Percentiles rank a stretch among this genome's conserved stretches.
Evolutionary conservation across 2,888 invertebrate genomes (phyloP).

Genomic region (Orchestes rusci): DNA sequence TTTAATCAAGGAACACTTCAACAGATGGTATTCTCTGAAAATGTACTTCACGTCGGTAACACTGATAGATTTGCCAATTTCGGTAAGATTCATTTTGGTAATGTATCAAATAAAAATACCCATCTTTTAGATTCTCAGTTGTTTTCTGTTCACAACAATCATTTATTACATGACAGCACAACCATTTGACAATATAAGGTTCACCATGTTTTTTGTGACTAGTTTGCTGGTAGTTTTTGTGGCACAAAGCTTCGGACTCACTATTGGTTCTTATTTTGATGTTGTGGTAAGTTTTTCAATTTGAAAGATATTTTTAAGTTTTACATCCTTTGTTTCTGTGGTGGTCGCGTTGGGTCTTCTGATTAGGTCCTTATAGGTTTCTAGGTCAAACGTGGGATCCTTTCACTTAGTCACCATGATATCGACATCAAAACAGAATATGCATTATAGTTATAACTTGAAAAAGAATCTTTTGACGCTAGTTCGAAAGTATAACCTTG

Average conservation of each 20-base stretch:
- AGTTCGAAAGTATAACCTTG: too few relatives aligned
- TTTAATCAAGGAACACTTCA: conserved; percentile 77
- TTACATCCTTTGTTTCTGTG: too few relatives aligned
- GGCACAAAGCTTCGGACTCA: conserved; percentile 86
- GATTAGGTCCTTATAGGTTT: too few relatives aligned
- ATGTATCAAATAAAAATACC: background rate
- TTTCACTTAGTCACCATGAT: too few relatives aligned
- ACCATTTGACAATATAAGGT: conserved; percentile 70
- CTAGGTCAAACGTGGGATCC: too few relatives aligned
- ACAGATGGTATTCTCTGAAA: conserved; percentile 81
- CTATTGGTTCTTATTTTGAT: conserved; percentile 83
- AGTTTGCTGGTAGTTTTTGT: conserved; percentile 79
- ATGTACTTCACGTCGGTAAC: conserved; percentile 73
- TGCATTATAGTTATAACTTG: too few relatives aligned
- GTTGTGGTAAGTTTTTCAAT: conserved; percentile 71
- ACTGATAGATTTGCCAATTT: conserved; percentile 69
- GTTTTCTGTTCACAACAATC: conserved; percentile 62
- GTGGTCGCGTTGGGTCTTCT: too few relatives aligned
- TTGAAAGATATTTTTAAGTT: too few relatives aligned
- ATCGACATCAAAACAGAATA: too few relatives aligned
- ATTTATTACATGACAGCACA: conserved; percentile 88
- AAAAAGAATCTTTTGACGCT: too few relatives aligned
- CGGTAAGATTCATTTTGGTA: conserved; percentile 48
- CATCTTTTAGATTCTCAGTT: conserved; percentile 53
- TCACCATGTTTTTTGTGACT: conserved; percentile 78